Conservation (phyloP, 2,113 vertebrate genomes). For the Brachypodius melanocephalos region DNA sequence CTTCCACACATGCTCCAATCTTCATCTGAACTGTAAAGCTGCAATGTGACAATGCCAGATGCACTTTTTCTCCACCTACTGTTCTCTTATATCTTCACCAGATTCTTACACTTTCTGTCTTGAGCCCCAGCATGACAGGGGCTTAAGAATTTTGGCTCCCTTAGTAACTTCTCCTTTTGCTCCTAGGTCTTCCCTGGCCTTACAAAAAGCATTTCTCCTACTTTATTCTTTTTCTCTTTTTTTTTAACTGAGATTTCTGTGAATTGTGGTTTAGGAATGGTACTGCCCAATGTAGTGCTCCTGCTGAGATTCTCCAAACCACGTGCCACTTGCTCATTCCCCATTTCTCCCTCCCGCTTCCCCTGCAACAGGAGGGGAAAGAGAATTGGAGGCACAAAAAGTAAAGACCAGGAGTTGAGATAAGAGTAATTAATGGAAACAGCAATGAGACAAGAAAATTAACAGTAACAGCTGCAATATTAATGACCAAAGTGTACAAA, state of each 20-base stretch:
- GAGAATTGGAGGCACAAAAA: neutral
- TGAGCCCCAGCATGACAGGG: neutral
- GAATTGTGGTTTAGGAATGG: neutral
- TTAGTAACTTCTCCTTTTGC: neutral
- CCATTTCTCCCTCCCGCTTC: accelerated
- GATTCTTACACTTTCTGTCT: neutral
- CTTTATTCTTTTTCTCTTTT: neutral
- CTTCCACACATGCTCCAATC: neutral
- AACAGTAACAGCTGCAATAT: neutral
- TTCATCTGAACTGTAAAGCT: neutral
- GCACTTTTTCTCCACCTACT: neutral
- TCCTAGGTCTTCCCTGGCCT: neutral
- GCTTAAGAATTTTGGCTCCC: neutral
- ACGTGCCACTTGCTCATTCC: neutral
- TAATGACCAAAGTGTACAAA: neutral
- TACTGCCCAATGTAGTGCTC: neutral
- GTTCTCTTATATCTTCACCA: neutral
- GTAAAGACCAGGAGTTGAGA: neutral
- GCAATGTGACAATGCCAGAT: neutral
- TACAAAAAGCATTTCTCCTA: neutral
- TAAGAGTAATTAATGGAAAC: neutral
- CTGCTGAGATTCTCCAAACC: neutral
- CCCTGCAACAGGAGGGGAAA: neutral
- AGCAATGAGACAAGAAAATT: neutral
- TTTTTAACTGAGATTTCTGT: neutral